Percentiles rank a stretch among this genome's conserved stretches.
phyloP scores from a whole-genome alignment of 2,888 invertebrate genomes.

The Lithosia quadra region DNA sequence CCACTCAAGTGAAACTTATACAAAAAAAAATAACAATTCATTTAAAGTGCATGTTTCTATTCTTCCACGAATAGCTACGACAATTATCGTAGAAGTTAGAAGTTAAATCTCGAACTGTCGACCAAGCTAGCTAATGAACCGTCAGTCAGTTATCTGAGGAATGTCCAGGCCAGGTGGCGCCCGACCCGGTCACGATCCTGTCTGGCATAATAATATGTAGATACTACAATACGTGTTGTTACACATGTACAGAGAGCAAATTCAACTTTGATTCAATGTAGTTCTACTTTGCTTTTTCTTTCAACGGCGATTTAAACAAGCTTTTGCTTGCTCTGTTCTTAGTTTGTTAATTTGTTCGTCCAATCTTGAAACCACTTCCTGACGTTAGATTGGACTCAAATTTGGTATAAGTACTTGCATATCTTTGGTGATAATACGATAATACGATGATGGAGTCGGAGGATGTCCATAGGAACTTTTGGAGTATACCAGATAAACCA shows the following conservation, averaged over 20 bases:
- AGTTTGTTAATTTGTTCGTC: too few species aligned
- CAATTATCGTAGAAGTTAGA: conserved; percentile 17
- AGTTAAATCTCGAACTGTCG: conserved; percentile 30
- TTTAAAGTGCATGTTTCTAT: background rate
- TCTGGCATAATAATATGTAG: conserved; percentile 55
- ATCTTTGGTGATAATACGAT: too few species aligned
- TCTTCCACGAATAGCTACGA: background rate
- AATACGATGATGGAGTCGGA: too few species aligned
- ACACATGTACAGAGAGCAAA: conserved; percentile 26
- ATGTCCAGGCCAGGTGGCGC: conserved; percentile 50
- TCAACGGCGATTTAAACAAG: too few species aligned
- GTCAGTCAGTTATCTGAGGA: conserved; percentile 42
- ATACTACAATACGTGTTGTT: conserved; percentile 31
- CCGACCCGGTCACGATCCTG: conserved; percentile 62
- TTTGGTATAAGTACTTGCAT: too few species aligned
- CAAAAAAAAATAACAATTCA: too few species aligned
- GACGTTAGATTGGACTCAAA: too few species aligned
- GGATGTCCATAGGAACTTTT: too few species aligned
- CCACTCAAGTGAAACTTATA: too few species aligned
- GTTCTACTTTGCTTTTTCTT: background rate
- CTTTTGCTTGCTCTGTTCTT: too few species aligned
- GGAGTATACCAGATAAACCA: too few species aligned
- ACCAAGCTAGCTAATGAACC: conserved; percentile 38
- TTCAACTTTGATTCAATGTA: background rate
- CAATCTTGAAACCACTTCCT: too few species aligned